Evolutionary conservation across 30 jellyfish, hydroid and myxozoan species (phyloP).

Genomic region (Turritopsis rubra): DNA sequence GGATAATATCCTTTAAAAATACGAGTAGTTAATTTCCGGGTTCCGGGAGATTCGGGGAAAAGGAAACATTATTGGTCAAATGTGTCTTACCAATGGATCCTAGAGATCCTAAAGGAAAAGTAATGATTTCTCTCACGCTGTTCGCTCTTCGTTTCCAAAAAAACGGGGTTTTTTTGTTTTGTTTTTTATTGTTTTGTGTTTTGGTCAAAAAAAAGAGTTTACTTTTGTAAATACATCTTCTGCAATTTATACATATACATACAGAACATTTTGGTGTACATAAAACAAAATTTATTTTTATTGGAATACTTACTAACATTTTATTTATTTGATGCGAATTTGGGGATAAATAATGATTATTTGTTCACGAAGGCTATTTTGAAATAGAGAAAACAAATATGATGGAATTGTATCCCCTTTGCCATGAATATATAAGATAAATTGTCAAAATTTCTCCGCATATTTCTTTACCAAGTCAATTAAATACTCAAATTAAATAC

Average conservation of each 20-base stretch:
- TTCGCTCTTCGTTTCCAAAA: too few species aligned
- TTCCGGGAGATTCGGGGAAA: too few species aligned
- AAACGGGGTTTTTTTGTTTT: background rate
- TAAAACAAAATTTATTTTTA: background rate
- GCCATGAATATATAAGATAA: background rate
- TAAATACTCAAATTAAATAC: too few species aligned
- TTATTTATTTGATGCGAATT: background rate
- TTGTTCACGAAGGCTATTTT: background rate
- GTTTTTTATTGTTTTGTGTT: too few species aligned
- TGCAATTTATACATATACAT: background rate
- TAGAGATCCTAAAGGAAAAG: too few species aligned
- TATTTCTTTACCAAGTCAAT: background rate
- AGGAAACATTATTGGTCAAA: too few species aligned
- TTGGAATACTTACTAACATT: too few species aligned
- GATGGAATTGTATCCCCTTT: background rate
- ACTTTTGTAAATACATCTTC: background rate
- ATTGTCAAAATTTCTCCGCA: background rate
- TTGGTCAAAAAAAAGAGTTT: background rate
- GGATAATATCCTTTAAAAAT: constrained; percentile 20
- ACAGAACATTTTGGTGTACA: background rate
- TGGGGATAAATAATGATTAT: background rate
- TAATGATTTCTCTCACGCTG: too few species aligned
- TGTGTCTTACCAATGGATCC: too few species aligned
- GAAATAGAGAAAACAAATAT: background rate
- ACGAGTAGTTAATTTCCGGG: background rate